Evolutionary conservation across 2,113 vertebrate species (phyloP).

Genomic region (Mugil cephalus): DNA sequence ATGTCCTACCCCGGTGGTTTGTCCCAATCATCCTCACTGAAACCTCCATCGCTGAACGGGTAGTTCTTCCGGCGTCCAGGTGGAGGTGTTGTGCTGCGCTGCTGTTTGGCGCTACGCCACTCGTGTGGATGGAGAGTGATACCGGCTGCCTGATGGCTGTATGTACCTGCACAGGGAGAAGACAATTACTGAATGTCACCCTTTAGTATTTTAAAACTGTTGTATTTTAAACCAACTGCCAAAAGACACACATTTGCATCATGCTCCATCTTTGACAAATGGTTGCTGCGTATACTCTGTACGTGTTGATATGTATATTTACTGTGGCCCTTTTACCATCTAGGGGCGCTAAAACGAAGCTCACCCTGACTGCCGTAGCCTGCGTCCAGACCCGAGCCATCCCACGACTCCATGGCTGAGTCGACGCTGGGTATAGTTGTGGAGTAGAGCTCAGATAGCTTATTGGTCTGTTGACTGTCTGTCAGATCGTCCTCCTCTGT

Average conservation of each 20-base stretch:
- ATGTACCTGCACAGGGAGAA: constrained; percentile 81
- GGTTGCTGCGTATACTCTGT: no score
- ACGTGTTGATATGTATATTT: no score
- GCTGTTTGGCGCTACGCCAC: constrained; percentile 89
- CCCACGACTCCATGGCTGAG: constrained; percentile 97
- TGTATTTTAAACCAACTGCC: no score
- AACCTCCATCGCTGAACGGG: constrained; percentile 89
- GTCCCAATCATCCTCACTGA: constrained; percentile 95
- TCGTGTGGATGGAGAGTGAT: constrained; percentile 88
- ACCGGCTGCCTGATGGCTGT: constrained; percentile 85
- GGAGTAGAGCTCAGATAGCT: constrained; percentile 89
- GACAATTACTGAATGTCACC: no score
- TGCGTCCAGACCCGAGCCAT: constrained; percentile 90
- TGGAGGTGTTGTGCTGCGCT: constrained; percentile 87
- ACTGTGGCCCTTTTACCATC: no score
- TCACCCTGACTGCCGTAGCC: constrained; percentile 93
- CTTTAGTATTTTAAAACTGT: no score
- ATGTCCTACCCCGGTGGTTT: constrained; percentile 88
- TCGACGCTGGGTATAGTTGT: constrained; percentile 92
- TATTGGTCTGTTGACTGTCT: constrained; percentile 90
- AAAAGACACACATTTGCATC: no score
- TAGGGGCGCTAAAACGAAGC: neutral
- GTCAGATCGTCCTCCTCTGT: constrained; percentile 92
- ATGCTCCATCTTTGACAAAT: no score
- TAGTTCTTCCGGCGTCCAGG: constrained; percentile 89